Evolutionary conservation across 2,797 vertebrate species (phyloP), one percentile per base, ranked within the genome.

Genomic region (Dendrocincla tyrannina): DNA sequence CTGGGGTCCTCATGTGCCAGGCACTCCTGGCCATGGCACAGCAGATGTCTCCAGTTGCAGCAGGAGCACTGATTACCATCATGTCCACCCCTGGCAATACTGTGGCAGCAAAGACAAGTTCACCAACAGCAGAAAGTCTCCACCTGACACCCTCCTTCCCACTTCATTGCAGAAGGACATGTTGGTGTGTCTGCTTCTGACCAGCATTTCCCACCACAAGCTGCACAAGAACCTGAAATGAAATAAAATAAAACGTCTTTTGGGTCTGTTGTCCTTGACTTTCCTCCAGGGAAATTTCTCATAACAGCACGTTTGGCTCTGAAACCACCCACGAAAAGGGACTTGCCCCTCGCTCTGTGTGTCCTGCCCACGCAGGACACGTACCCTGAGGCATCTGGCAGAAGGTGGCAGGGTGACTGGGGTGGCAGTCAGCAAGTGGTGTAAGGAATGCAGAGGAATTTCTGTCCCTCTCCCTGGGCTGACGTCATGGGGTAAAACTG

Each of bases 361-460:
- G 42, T 68, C 42, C 47, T 90, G 63, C 39, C 63, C 62, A 50
- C 27, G 2, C 8, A 3, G 27, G 75, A 44, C 67, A 70, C 1
- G 1, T 55, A 76, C 20, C 12, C 32, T 41, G 35, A 41, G 59
- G 69, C 42, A 53, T 13, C 58, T 84, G 84, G 63, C 35, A 89
- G 91, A 85, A 69, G 39, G 35, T 66, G 75, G 13, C 33, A 0
- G 9, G 11, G 22, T 58, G 44, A 11, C 20, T 86, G 39, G 25
- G 35, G 7, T 69, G 53, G 18, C 15, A 41, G 17, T 58, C 47
- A 66, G 75, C 33, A 53, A 60, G 32, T 0, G 4, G 13, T 11
- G 23, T 50, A 46, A 87, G 68, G 81, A 79, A 76, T 63, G 56
- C 52, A 41, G 68, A 63, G 91, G 64, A 94, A 85, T 85, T 94